Conservation (phyloP, 1,140 invertebrate species). For the Limonius californicus region DNA sequence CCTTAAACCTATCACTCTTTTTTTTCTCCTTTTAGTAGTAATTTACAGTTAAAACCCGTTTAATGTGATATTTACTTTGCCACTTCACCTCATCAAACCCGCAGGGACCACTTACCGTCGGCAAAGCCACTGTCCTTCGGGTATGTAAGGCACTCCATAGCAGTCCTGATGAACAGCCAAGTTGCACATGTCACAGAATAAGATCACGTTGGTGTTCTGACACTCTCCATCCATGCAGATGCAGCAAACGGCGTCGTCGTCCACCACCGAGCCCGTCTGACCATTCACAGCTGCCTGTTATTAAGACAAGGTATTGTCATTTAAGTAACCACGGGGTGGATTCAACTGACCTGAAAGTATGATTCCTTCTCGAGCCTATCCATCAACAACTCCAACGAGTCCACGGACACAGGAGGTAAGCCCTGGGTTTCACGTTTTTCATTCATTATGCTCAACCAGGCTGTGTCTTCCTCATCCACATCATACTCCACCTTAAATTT, state of each 20-base stretch:
- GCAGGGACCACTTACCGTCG: too few relatives aligned
- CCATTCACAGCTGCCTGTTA: conserved; percentile 50
- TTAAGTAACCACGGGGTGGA: too few relatives aligned
- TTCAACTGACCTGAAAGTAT: conserved; percentile 88
- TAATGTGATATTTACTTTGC: neutral
- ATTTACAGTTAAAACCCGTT: neutral
- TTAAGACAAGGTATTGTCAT: too few relatives aligned
- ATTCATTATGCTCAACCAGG: conserved; percentile 88
- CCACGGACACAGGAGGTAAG: conserved; percentile 69
- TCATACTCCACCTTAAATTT: conserved; percentile 83
- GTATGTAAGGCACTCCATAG: conserved; percentile 98
- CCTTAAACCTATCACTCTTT: too few relatives aligned
- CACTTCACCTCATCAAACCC: too few relatives aligned
- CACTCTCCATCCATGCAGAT: conserved; percentile 95
- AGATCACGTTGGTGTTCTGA: conserved; percentile 88
- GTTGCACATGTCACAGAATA: conserved; percentile 99
- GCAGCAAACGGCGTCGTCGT: conserved; percentile 97
- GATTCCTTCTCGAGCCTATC: conserved; percentile 97
- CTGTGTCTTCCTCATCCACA: conserved; percentile 94
- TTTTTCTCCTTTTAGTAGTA: too few relatives aligned
- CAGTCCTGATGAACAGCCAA: conserved; percentile 98
- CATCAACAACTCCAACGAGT: conserved; percentile 92
- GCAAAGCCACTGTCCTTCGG: conserved; percentile 98
- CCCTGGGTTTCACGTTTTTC: conserved; percentile 67
- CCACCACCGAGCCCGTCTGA: conserved; percentile 72